Percentiles rank a stretch among this genome's conserved stretches.
These are phyloP conservation scores for Cheilosia variabilis DNA, from an alignment of 2,888 invertebrate species.

Conservation along the genomic window DNA sequence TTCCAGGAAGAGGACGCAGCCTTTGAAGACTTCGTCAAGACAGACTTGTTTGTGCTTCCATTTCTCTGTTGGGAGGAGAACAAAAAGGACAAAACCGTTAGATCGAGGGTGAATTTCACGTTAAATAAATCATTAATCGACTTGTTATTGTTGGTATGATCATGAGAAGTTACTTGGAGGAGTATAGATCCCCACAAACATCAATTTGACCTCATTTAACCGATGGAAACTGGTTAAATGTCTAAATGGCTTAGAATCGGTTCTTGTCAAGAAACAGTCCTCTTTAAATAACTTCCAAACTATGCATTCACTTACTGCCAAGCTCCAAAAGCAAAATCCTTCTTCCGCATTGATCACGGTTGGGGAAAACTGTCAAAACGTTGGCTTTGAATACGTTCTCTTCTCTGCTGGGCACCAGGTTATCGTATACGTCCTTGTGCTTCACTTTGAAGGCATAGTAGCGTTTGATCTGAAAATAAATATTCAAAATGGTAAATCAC, in stretches of 20 bases:
- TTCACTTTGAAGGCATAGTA: conserved; percentile 93
- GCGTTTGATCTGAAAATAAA: conserved; percentile 87
- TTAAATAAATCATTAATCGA: too few relatives aligned
- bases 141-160: too few relatives aligned
- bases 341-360: conserved; percentile 91
- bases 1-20: conserved; percentile 91
- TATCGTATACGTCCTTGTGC: conserved; percentile 89
- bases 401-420: conserved; percentile 89
- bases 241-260: too few relatives aligned
- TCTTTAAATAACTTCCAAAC: neutral
- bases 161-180: too few relatives aligned
- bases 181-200: too few relatives aligned
- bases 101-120: too few relatives aligned
- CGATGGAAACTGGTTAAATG: too few relatives aligned
- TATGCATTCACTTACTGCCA: conserved; percentile 87
- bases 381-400: conserved; percentile 91
- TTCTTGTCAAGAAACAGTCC: too few relatives aligned
- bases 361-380: conserved; percentile 90
- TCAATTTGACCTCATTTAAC: too few relatives aligned
- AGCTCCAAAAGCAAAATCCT: conserved; percentile 91
- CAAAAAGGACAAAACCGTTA: neutral
- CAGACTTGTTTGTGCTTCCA: conserved; percentile 93
- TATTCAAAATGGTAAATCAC: neutral
- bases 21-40: conserved; percentile 92
- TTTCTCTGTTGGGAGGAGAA: conserved; percentile 85